A percentile compares a stretch with the other conserved stretches of the same genome.
Evolutionary conservation across 1,140 invertebrate genomes (phyloP).

Genomic region (Sycobia sp.): DNA sequence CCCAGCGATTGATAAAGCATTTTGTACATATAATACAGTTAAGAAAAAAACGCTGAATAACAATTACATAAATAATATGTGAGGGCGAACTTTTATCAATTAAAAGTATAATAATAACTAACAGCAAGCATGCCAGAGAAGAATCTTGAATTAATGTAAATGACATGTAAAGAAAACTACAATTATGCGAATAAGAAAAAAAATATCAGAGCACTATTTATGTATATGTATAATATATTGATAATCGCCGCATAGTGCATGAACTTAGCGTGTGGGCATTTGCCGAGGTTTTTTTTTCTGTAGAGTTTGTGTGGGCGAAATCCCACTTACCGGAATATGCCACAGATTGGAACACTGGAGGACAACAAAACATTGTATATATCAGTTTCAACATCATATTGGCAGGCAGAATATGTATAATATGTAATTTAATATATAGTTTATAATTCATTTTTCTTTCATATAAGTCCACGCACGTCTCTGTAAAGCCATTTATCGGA

Average conservation of each 20-base stretch:
- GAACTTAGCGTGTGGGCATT: slow-evolving; percentile 57
- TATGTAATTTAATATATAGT: not conserved
- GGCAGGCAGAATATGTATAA: slow-evolving; percentile 30
- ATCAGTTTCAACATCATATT: slow-evolving; percentile 54
- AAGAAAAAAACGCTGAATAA: not conserved
- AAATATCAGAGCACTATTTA: slow-evolving; percentile 23
- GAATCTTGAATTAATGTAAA: slow-evolving; percentile 14
- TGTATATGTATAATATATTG: slow-evolving; percentile 35
- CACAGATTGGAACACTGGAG: slow-evolving; percentile 89
- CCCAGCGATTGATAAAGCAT: slow-evolving; percentile 3
- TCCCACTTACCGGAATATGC: slow-evolving; percentile 88
- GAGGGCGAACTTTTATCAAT: slow-evolving; percentile 5
- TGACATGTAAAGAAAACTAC: no score
- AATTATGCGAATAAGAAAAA: no score
- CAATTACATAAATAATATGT: no score
- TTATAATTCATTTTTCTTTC: no score
- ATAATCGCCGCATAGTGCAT: slow-evolving; percentile 39
- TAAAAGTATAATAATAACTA: slow-evolving; percentile 14
- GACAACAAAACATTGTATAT: slow-evolving; percentile 63
- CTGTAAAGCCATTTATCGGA: no score
- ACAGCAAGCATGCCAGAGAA: slow-evolving; percentile 33
- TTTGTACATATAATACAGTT: not conserved
- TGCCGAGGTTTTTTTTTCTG: slow-evolving; percentile 50
- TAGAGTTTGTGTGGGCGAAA: slow-evolving; percentile 55
- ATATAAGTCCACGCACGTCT: no score